These are phyloP conservation scores for Dolichotis patagonum DNA, from an alignment of 2,113 vertebrate genomes.

Conservation along the genomic window DNA sequence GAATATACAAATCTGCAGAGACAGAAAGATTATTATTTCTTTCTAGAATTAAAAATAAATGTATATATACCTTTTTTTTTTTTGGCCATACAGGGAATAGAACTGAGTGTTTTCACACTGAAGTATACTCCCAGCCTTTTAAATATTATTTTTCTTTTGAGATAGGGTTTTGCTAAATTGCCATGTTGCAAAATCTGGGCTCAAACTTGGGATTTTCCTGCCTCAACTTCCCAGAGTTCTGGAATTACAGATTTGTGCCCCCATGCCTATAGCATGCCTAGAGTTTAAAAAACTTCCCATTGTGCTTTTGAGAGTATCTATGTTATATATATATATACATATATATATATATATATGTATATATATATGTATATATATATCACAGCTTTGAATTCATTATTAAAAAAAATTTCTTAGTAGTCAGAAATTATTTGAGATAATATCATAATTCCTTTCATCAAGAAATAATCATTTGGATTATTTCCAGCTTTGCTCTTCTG, in stretches of 20 bases:
- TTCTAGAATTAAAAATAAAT: neutral
- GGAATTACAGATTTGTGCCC: neutral
- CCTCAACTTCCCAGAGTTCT: neutral
- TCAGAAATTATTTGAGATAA: neutral
- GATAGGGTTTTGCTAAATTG: neutral
- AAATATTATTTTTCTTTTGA: neutral
- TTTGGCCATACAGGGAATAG: neutral
- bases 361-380: too few relatives aligned
- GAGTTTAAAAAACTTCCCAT: neutral
- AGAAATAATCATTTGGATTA: neutral
- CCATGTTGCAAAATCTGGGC: neutral
- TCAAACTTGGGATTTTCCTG: neutral
- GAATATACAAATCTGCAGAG: neutral
- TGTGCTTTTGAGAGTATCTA: neutral
- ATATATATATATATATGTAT: too few relatives aligned
- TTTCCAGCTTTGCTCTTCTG: neutral
- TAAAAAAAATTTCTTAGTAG: neutral
- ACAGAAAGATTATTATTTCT: neutral
- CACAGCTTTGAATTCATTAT: neutral
- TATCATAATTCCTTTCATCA: neutral
- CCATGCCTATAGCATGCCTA: neutral
- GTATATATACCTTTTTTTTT: neutral
- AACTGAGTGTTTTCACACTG: neutral
- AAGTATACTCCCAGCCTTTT: neutral
- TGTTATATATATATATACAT: neutral